Evolutionary conservation across 2,113 vertebrate species (phyloP), one percentile per base, ranked within the genome.

Genomic region (Collichthys lucidus): DNA sequence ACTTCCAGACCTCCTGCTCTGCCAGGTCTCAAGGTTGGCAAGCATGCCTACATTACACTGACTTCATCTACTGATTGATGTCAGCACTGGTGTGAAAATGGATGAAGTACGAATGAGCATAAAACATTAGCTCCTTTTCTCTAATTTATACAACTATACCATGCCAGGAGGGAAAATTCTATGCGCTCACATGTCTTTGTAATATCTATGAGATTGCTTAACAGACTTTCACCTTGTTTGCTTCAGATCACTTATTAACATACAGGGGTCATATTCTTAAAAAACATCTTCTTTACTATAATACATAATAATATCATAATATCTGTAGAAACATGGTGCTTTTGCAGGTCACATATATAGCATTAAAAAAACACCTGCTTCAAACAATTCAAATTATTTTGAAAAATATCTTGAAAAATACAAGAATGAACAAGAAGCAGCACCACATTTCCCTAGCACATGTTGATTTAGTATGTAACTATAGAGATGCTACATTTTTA

Each of bases 141-240:
- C 35, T 5, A 61, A 1, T 42, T n/a, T 31, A 4, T 44, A 17
- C 4, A 17, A 44, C 24, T 71, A 5, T 26, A 67, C 66, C 73
- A 89, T 90, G 88, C 86, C 86, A 93, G 90, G 89, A 86, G 86
- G 83, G 77, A 88, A 52, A 29, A 19, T 24, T 17, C 20, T 50
- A 35, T 60, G 6, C 11, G 57, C 31, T 61, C 22, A 57, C 5
- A 35, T 20, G 11, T 74, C n/a, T 53, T 59, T 42, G 15, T 70
- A 3, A 60, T 20, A 56, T 29, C 14, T 4, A 35, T 35, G 11
- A 55, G 4, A 63, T 16, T 40, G 35, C n/a, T 40, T 62, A 11
- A n/a, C 11, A 15, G 2, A 6, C 5, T 64, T 9, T 35, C 46
- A 29, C 16, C 16, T 31, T 52, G 24, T 11, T 42, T 40, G 31